Base-by-base conservation (phyloP, 2,113 vertebrate genomes). In the Xiphorhynchus elegans region DNA sequence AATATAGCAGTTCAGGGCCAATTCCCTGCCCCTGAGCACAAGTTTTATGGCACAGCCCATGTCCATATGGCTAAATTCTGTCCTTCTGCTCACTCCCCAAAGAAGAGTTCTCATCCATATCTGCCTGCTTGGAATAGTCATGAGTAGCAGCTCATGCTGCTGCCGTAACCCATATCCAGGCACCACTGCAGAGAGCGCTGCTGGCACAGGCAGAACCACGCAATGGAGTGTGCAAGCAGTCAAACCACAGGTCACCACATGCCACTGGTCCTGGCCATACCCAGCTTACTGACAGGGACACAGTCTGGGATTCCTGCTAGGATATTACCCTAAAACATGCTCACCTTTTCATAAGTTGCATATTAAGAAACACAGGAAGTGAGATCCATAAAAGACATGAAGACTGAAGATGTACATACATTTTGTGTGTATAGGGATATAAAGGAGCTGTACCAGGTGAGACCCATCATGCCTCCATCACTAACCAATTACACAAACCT, bases 21-120 rank as follows among this genome's bases (percentile, higher is more conserved):
- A 84, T 86, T 95, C 80, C 53, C 80, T 92, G 84, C 76, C 93
- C 67, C 76, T 90, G 47, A 95, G 84, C 91, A 89, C 69, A 84
- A 81, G 86, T 93, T 95, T 90, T 55, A 93, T 97, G 96, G 93
- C 93, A 95, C 80, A 92, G 86, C 6, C 49, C 24, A 5, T 37
- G 73, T 81, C 90, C 96, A 97, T 95, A 96, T 95, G 95, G 95
- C 95, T 90, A 89, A 93, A 95, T 49, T 84, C 64, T 78, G 68
- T 84, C 89, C 91, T 94, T 92, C 93, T 96, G 94, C 83, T 93
- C 56, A 1, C 12, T 93, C 89, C 86, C 76, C 60, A 81, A 86
- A 95, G 89, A 93, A 50, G 17, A 89, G 83, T 59, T 86, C 52
- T 93, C 91, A 93, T 92, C 80, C 8, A 0, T 63, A 78, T 93